Base-by-base conservation (phyloP, 2,888 invertebrate genomes). In the Dysmachus trigonus region DNA sequence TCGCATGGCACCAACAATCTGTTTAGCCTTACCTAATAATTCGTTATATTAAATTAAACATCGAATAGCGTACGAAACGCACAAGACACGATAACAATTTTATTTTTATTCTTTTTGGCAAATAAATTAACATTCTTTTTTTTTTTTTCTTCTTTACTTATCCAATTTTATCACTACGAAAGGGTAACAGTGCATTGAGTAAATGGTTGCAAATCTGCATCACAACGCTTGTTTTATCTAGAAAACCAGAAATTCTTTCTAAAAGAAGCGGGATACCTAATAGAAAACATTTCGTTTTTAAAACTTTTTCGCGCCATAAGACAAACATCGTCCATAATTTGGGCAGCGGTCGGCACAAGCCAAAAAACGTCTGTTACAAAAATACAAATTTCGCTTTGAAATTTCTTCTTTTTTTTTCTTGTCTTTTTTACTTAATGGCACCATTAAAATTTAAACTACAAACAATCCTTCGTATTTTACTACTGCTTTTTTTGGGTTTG, bases 401-500 rank as follows among this genome's bases (percentile, higher is more conserved):
- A 38, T 18, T 81, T 22, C 8, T 76, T n/a, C 10, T 74, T 35
- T 41, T 15, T 7, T 10, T 15, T 41, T 38, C 10, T 79, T 30
- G 30, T 7, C 2, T 15, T 41, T 38, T 38, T 79, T 30, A 51
- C 31, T 81, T 38, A 81, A 81, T 81, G 81, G 81, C 81, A 81
- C 81, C 81, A 18, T 53, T 81, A 81, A 41, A 41, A 30, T 53
- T 51, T 31, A 81, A 18, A n/a, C 47, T 81, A 81, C 35, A 81
- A 81, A 81, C 53, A 81, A 81, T 81, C 30, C 18, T 53, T 81
- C 31, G 38, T 27, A 13, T 18, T 31, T 79, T 47, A 27, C 3
- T 79, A 77, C 33, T 38, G 77, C 47, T 10, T 77, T 74, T 1
- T 41, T 27, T 47, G 31, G 7, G 30, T 51, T 38, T 22, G 47